Base-by-base conservation (phyloP, 2,113 vertebrate genomes). In the Petroica traversi region DNA sequence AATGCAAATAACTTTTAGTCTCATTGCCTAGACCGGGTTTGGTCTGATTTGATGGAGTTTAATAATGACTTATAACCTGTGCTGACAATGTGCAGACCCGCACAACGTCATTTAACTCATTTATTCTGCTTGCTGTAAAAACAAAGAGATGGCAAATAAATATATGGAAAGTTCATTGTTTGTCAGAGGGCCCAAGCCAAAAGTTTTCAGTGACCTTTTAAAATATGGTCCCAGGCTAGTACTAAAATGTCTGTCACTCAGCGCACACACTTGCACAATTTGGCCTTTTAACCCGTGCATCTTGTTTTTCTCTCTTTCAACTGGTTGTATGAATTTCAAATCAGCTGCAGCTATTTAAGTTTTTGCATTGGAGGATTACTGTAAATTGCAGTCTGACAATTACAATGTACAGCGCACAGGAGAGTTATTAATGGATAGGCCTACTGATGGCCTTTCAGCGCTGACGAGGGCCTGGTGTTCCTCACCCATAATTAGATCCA, bases 21-120 rank as follows among this genome's bases (percentile, higher is more conserved):
- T 97, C 96, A 95, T 98, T 98, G 98, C 98, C 97, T 97, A 95
- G 98, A 97, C 98, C 74, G 96, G 98, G 97, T 97, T 98, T 97
- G 98, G 98, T 98, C 98, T 98, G 98, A 98, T 98, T 98, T 98
- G 98, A 98, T 98, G 98, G 98, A 97, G 97, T 98, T 98, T 99
- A 99, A 99, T 99, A 98, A 98, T 99, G 99, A 99, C 98, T 99
- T 99, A 99, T 99, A 99, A 98, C 98, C 98, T 99, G 99, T 98
- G 98, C 97, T 99, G 99, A 99, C 99, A 98, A 98, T 99, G 98
- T 98, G 98, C 99, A 99, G 99, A 98, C 99, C 98, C 92, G 90
- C 94, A 93, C 98, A 97, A 98, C 98, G 98, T 99, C 99, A 99
- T 98, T 98, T 97, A 96, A 98, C 98, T 98, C 98, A 99, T 99